phyloP scores from a whole-genome alignment of 2,888 invertebrate species.

The Lithophane semibrunnea region DNA sequence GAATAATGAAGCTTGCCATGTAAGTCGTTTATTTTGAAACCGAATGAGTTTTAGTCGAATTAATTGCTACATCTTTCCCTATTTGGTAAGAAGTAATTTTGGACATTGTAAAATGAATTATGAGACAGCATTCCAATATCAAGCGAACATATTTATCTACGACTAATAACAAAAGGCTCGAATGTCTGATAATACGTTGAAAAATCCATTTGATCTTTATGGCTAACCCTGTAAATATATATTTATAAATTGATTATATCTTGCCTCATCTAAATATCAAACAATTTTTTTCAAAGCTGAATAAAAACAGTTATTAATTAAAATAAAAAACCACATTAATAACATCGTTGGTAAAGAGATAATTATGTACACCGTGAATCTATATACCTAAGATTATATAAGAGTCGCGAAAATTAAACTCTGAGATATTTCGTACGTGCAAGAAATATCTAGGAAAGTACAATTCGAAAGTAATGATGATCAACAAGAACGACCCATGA shows the following conservation, averaged over 20 bases:
- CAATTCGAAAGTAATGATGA: conserved; percentile 11
- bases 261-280: neutral
- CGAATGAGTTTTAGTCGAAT: conserved; percentile 46
- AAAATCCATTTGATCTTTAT: conserved; percentile 25
- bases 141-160: conserved; percentile 25
- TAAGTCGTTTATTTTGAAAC: conserved; percentile 60
- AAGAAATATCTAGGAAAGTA: conserved; percentile 16
- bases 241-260: conserved; percentile 7
- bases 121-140: conserved; percentile 51
- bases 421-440: neutral
- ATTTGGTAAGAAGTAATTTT: conserved; percentile 50
- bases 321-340: neutral
- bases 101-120: conserved; percentile 54
- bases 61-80: conserved; percentile 59
- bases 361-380: conserved; percentile 2
- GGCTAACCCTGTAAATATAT: conserved; percentile 6
- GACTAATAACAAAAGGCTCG: conserved; percentile 30
- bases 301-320: conserved; percentile 1
- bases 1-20: conserved; percentile 61
- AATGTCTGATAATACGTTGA: conserved; percentile 3
- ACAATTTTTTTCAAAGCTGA: neutral
- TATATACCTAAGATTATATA: conserved; percentile 17
- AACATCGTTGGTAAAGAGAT: neutral
- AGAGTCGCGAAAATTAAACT: conserved; percentile 1
- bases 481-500: conserved; percentile 9